Percentiles rank a stretch among this genome's conserved stretches.
Evolutionary conservation across 2,113 vertebrate genomes (phyloP).

Genomic region (Neogale vison): DNA sequence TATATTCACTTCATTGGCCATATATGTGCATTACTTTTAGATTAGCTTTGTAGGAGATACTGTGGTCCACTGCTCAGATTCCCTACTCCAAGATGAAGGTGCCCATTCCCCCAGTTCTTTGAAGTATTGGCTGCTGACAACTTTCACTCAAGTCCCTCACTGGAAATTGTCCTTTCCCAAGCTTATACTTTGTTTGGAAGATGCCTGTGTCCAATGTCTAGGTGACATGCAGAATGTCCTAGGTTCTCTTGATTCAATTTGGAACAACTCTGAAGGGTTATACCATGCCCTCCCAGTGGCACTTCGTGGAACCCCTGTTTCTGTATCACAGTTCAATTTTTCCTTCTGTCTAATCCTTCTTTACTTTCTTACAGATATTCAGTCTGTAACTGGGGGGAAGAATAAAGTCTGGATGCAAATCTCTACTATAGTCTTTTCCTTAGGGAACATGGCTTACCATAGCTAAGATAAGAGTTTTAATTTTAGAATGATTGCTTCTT

Average conservation of each 20-base stretch:
- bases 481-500: background rate
- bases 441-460: background rate
- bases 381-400: background rate
- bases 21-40: background rate
- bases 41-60: background rate
- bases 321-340: background rate
- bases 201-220: background rate
- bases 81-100: background rate
- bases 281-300: background rate
- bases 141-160: background rate
- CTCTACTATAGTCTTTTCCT: background rate
- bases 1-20: background rate
- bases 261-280: background rate
- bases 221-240: background rate
- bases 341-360: background rate
- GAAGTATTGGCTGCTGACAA: background rate
- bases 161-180: background rate
- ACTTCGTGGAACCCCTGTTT: background rate
- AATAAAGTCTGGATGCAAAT: background rate
- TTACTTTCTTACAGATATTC: background rate
- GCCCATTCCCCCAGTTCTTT: background rate
- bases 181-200: background rate
- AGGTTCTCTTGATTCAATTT: background rate
- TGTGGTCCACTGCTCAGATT: background rate
- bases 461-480: constrained; percentile 14